Base-by-base conservation (phyloP, 2,888 invertebrate species). In the Drosophila anomelani region DNA sequence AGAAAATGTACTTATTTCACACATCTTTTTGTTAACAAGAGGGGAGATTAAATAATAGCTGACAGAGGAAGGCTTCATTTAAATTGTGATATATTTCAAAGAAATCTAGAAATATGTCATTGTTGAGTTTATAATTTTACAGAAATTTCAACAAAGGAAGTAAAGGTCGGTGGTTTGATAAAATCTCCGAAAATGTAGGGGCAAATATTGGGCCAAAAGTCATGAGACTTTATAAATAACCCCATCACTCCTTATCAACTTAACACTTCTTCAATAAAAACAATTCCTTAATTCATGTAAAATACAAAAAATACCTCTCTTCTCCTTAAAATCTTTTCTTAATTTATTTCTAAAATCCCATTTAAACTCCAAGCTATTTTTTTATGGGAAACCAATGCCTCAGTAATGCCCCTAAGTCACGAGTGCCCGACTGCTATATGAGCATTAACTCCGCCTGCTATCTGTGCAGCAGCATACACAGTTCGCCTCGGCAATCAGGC, bases 401-500 rank as follows among this genome's bases (percentile, higher is more conserved):
- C 29, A 23, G 3, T 2, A 64, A n/a, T 20, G 32, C n/a, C 34
- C 36, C 17, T n/a, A 46, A 47, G 64, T 64, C 64, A 63, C 63
- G 47, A 49, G 63, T 49, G 26, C 15, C 17, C 26, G 17, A n/a
- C 26, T 15, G 9, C 17, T 41, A 12, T 10, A 15, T 12, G 12
- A 13, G 32, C 20, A 32, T 32, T 15, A 43, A 20, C 17, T 29
- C 32, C 23, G 41, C 41, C 38, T 26, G 47, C 15, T 63, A 64
- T 63, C 64, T 51, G n/a, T 43, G 43, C 36, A 51, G 64, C 51
- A 44, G 66, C 51, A 44, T 47, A 62, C 34, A 64, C 34, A 64
- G 26, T 49, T 47, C 47, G 41, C 39, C 39, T 62, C 20, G 20
- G 64, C 64, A 66, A 66, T 66, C 64, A 64, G 64, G 64, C 64